Base-by-base conservation (phyloP, 1,140 invertebrate genomes). In the Plodia interpunctella region DNA sequence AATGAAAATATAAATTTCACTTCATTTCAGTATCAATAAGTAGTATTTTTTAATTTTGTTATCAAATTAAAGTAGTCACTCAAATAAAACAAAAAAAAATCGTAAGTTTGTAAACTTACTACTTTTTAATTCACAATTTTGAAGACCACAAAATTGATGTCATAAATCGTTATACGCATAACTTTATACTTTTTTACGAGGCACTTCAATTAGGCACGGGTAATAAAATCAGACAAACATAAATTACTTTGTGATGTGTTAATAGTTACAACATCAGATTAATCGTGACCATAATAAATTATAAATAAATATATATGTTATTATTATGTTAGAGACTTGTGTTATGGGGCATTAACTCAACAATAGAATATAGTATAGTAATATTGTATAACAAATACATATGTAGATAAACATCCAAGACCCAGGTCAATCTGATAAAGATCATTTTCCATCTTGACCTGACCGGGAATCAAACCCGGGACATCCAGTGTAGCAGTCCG, bases 181-280 rank as follows among this genome's bases (percentile, higher is more conserved):
- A 15, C 38, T 44, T 44, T 15, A 44, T 44, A 44, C 15, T 15
- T 15, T 15, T 44, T 44, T 44, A 44, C 38, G 38, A 44, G 38
- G 38, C n/a, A 15, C 2, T 5, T 44, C 38, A 44, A 44, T 44
- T 44, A 44, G 38, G n/a, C 38, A 6, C 38, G 38, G 38, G n/a
- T 10, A 15, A 44, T 44, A 44, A 44, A 44, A 44, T 15, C 38
- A 44, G 38, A 44, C 38, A 44, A 44, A 44, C 38, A 44, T 44
- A 44, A 44, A 44, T 44, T 15, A 15, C 15, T 10, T 44, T 44
- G 13, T 44, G n/a, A 44, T 44, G n/a, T 35, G 10, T 35, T 11
- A 11, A 13, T 3, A 11, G 32, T 35, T 44, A 15, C 38, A 17
- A 44, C 38, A 44, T 44, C 13, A 44, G 4, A 15, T 44, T 44